Evolutionary conservation across 2,113 vertebrate species (phyloP), one percentile per base, ranked within the genome.

Genomic region (Sinocyclocheilus rhinocerous): DNA sequence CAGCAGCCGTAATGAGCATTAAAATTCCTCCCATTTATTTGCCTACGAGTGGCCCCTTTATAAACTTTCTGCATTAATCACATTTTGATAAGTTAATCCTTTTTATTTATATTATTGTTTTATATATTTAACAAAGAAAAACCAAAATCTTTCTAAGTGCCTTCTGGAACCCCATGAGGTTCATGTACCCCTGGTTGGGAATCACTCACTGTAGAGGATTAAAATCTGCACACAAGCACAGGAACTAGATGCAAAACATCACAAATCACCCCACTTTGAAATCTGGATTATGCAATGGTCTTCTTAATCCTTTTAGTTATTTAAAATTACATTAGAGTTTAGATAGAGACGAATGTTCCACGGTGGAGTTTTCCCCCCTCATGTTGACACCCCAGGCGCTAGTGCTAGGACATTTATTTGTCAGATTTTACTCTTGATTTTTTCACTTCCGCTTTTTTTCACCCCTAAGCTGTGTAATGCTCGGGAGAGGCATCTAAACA

Each of bases 311-410:
- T 83, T 83, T 83, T 70, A 52, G 26, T 52, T 13, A 36, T 70
- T 83, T 29, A 50, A 83, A 83, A 83, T 83, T 65, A 83, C 81
- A 83, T 83, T 83, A 83, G 81, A n/a, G 45, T 83, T 81, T 39
- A 48, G 33, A 18, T 45, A 76, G 42, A 76, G 42, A 24, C 10
- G 24, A 12, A 26, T 63, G n/a, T 26, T 48, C 36, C 59, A 20
- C 39, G 39, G 59, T 81, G 39, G 59, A 81, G 79, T 81, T 67
- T 36, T 36, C 8, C 26, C 6, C 20, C 4, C 15, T 78, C 20
- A 1, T 83, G 81, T 70, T 83, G 81, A 83, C 81, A 83, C 63
- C 63, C 26, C 18, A n/a, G 81, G 81, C 45, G 1, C 48, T 20
- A 52, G 81, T n/a, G 81, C 81, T 13, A 29, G 24, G 24, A 55